A percentile compares a stretch with the other conserved stretches of the same genome.
phyloP scores from a whole-genome alignment of 1,140 invertebrate genomes.

The Carcinoscorpius rotundicauda region DNA sequence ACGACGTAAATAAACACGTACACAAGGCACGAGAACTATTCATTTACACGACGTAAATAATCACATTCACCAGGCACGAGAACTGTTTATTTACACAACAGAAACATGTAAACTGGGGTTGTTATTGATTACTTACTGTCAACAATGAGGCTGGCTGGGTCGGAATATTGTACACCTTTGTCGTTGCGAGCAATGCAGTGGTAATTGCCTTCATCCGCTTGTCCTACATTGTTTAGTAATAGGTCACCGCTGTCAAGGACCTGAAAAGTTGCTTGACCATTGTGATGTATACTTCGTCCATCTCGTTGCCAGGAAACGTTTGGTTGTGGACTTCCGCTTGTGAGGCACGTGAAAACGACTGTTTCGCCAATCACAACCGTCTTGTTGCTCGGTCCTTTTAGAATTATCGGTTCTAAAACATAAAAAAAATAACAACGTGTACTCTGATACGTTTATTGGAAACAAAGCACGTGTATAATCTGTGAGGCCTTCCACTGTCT shows the following conservation, averaged over 20 bases:
- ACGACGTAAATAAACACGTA: too few relatives aligned
- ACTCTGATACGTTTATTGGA: too few relatives aligned
- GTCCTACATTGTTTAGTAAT: constrained; percentile 18
- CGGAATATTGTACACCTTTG: constrained; percentile 15
- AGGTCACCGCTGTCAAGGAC: constrained; percentile 16
- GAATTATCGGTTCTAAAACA: constrained; percentile 70
- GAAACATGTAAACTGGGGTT: too few relatives aligned
- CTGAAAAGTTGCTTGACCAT: constrained; percentile 9
- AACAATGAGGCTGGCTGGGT: constrained; percentile 17
- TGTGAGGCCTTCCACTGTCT: too few relatives aligned
- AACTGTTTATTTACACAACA: too few relatives aligned
- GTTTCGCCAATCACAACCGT: constrained; percentile 81
- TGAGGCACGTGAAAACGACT: constrained; percentile 71
- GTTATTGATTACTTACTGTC: constrained; percentile 15
- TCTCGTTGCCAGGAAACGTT: constrained; percentile 72
- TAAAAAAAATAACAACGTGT: neutral
- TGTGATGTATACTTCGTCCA: constrained; percentile 8
- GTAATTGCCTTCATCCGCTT: constrained; percentile 20
- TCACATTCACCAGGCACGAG: too few relatives aligned
- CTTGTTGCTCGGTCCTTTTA: constrained; percentile 74
- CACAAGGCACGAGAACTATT: too few relatives aligned
- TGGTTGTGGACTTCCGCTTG: constrained; percentile 72
- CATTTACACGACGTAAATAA: too few relatives aligned
- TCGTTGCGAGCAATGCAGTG: constrained; percentile 20
- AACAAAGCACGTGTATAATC: too few relatives aligned